phyloP scores from a whole-genome alignment of 2,797 vertebrate species.

The Enteromius afrohamiltoni region DNA sequence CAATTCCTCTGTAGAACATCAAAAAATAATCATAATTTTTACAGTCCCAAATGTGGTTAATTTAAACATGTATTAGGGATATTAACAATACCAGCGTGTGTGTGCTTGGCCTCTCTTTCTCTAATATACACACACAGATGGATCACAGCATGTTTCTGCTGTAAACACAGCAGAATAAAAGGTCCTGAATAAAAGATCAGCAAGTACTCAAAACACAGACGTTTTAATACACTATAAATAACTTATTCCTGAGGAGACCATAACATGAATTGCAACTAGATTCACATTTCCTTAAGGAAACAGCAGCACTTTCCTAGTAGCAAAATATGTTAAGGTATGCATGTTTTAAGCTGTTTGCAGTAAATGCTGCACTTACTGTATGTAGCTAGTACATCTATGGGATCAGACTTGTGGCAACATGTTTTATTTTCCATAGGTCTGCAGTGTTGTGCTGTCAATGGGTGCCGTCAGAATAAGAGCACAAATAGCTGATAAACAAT shows the following conservation, averaged over 20 bases:
- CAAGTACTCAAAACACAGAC: slow-evolving; percentile 14
- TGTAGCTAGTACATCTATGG: neutral
- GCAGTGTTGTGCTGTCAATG: neutral
- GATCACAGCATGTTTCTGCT: slow-evolving; percentile 5
- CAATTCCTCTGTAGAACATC: neutral
- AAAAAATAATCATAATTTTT: no score
- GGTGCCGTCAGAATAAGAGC: neutral
- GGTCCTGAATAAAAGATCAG: slow-evolving; percentile 49
- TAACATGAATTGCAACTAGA: neutral
- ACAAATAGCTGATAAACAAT: neutral
- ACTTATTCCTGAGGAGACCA: neutral
- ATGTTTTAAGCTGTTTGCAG: neutral
- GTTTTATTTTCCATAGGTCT: neutral
- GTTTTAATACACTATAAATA: slow-evolving; percentile 31
- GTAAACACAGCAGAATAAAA: slow-evolving; percentile 23
- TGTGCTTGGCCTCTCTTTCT: neutral
- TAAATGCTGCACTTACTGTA: neutral
- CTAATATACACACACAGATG: neutral
- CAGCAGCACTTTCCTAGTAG: neutral
- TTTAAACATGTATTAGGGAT: neutral
- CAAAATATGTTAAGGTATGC: neutral
- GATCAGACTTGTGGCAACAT: neutral
- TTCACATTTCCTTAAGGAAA: neutral
- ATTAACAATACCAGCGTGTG: neutral
- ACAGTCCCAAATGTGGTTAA: neutral